A percentile compares a stretch with the other conserved stretches of the same genome.
phyloP scores from a whole-genome alignment of 92 coral and sea anemone genomes.

The Actinernus sp. region DNA sequence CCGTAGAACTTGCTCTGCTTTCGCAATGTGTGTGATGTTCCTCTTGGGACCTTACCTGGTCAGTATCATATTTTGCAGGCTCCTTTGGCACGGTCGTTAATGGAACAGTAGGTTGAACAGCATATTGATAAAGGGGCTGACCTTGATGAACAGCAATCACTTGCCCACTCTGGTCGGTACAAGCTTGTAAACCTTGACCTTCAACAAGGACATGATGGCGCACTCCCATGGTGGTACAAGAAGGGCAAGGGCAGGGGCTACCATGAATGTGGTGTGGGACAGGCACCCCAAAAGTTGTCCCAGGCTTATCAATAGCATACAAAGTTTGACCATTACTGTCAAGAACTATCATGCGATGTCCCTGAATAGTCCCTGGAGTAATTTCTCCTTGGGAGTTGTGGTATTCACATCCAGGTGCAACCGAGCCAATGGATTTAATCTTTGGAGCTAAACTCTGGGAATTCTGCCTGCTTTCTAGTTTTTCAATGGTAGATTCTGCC shows the following conservation, averaged over 20 bases:
- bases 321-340: slow-evolving; percentile 69
- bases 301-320: slow-evolving; percentile 37
- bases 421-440: slow-evolving; percentile 10
- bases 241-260: slow-evolving; percentile 19
- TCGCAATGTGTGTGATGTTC: background rate
- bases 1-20: background rate
- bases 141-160: slow-evolving; percentile 27
- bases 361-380: slow-evolving; percentile 8
- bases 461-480: slow-evolving; percentile 34
- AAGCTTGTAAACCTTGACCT: slow-evolving; percentile 5
- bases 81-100: background rate
- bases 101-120: slow-evolving; percentile 11
- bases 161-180: slow-evolving; percentile 23
- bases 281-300: slow-evolving; percentile 10
- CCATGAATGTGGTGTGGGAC: slow-evolving; percentile 22
- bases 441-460: background rate
- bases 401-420: slow-evolving; percentile 6
- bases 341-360: slow-evolving; percentile 48
- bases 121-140: slow-evolving; percentile 21
- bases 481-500: slow-evolving; percentile 80
- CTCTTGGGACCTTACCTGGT: slow-evolving; percentile 1
- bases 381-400: slow-evolving; percentile 12
- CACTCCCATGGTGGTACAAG: slow-evolving; percentile 12
- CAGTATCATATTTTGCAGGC: background rate
- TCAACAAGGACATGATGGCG: slow-evolving; percentile 18